Evolutionary conservation across 2,888 invertebrate genomes (phyloP), one percentile per base, ranked within the genome.

Genomic region (Chironomus riparius): DNA sequence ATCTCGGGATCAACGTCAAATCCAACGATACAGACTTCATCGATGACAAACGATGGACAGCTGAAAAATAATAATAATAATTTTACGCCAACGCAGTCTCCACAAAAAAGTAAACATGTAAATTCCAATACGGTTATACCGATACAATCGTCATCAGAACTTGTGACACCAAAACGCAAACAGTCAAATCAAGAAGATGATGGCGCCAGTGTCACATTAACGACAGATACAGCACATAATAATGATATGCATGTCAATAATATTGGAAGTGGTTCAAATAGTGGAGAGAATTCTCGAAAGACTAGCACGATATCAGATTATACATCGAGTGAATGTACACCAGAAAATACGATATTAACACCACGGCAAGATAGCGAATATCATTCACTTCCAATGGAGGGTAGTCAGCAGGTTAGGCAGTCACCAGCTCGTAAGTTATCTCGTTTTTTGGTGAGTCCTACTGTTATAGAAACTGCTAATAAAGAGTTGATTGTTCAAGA

Each of bases 361-460:
- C 78, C 79, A 15, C 10, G 28, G 22, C 74, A 70, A n/a, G 47
- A 48, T 56, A 70, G 47, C 38, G 10, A 70, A 48, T 68, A 24
- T 38, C 0, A 24, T 15, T 12, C 56, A 18, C 18, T 47, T 18
- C 7, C 61, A 7, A 50, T 38, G 28, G 38, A 15, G 24, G 22
- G 13, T 50, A 22, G 47, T 38, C 61, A 38, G 68, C 77, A 81
- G 48, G 86, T 86, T 77, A 83, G 84, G 18, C 83, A 86, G 7
- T 88, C 88, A 79, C 87, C 88, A 70, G 86, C 87, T 61, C 85
- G 92, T 77, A 93, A 93, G 82, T 91, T 93, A 79, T 93, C 93
- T 47, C 86, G 93, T 77, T 93, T 93, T 84, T 87, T 92, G 81
- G 92, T 93, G 79, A 93, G 92, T 82, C 92, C 93, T 22, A 92